Evolutionary conservation across 2,888 invertebrate genomes (phyloP), one percentile per base, ranked within the genome.

Genomic region (Seira ritae): DNA sequence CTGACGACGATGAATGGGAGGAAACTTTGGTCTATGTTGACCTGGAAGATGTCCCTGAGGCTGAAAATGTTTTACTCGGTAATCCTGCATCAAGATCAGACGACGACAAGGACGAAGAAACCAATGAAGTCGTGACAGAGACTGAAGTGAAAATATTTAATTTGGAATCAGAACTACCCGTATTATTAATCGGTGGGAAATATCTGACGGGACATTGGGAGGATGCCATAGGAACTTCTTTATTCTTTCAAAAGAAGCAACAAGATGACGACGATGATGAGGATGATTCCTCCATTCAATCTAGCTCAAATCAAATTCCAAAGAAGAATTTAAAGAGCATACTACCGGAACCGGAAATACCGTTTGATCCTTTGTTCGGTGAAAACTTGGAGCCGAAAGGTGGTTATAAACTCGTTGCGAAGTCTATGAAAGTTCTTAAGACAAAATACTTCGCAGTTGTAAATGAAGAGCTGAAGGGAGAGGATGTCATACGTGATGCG

Each of bases 41-140:
- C 17, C 60, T 89, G 50, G 88, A 89, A 73, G 89, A 89, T 68
- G 76, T 89, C 22, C 86, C 87, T 0, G 86, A 77, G 76, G 82
- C 85, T 10, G 77, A 86, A 17, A 85, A 31, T 31, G 31, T 31
- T n/a, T n/a, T n/a, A 31, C 8, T 31, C 8, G 87, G 12, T 31
- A 88, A 24, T 86, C 88, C 78, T 8, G 8, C 2, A 4, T 8
- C 2, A 31, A 31, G 31, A 8, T 31, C 31, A 8, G 31, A 31
- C 10, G 42, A n/a, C 0, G 80, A 80, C 23, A 55, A 20, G 17
- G 17, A 42, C 31, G 31, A 8, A 31, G 65, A 75, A 6, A 50
- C 19, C 0, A 85, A 85, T 17, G 72, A 55, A n/a, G 69, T 77
- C 6, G 31, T 78, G n/a, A 76, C 88, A 6, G 80, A 80, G 19